A percentile compares a stretch with the other conserved stretches of the same genome.
These are phyloP conservation scores for Epizoanthus rinbou DNA, from an alignment of 92 coral and sea anemone genomes.

Conservation along the genomic window DNA sequence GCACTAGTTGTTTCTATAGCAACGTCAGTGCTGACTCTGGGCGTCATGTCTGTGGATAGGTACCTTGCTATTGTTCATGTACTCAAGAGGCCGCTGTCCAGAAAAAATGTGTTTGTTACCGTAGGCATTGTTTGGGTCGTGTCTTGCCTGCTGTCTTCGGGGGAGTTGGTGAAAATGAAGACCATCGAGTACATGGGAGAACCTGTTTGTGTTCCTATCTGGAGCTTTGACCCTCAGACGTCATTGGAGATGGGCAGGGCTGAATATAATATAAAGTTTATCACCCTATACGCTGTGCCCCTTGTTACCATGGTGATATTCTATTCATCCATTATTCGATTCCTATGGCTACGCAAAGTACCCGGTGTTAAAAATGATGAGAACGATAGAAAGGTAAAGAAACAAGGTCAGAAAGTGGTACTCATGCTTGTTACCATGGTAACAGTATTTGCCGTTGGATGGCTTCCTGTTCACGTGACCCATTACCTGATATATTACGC, in stretches of 20 bases:
- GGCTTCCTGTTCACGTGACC: conserved; percentile 35
- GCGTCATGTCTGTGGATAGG: conserved; percentile 41
- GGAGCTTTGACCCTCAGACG: neutral
- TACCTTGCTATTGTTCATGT: conserved; percentile 37
- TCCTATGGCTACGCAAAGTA: conserved; percentile 36
- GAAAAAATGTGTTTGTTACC: conserved; percentile 13
- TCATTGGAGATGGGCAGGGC: neutral
- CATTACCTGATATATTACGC: neutral
- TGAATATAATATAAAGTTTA: conserved; percentile 31
- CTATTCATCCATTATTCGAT: conserved; percentile 28
- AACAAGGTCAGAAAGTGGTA: conserved; percentile 32
- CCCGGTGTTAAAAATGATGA: conserved; percentile 42
- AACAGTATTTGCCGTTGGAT: conserved; percentile 41
- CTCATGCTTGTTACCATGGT: conserved; percentile 40
- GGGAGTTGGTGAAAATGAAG: conserved; percentile 26
- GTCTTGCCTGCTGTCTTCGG: conserved; percentile 25
- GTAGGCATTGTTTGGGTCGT: conserved; percentile 19
- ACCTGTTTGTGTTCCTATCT: neutral
- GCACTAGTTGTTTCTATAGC: conserved; percentile 36
- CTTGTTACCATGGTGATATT: conserved; percentile 30
- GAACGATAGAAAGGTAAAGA: conserved; percentile 31
- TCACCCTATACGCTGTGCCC: conserved; percentile 19
- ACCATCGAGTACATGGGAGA: conserved; percentile 3
- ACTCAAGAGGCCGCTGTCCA: conserved; percentile 33
- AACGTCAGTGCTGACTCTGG: conserved; percentile 27